Evolutionary conservation across 2,113 vertebrate species (phyloP).

Genomic region (Marmota monax): DNA sequence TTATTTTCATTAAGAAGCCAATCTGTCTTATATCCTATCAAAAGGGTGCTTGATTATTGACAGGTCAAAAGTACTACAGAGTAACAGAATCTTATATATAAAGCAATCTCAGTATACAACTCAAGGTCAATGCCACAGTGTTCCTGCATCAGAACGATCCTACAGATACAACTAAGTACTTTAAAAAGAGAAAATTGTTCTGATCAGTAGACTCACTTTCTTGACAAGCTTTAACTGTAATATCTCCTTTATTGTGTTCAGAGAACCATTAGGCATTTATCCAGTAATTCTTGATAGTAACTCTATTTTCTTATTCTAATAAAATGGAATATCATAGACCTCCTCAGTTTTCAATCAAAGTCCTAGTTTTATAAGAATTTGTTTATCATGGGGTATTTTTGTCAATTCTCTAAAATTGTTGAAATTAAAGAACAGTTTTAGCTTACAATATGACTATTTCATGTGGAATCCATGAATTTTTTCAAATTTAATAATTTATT

Average conservation of each 20-base stretch:
- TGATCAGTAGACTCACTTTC: background rate
- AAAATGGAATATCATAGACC: background rate
- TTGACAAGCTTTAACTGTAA: background rate
- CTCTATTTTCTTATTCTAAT: background rate
- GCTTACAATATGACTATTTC: background rate
- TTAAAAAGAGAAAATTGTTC: background rate
- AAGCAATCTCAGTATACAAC: background rate
- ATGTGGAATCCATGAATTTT: background rate
- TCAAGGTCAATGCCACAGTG: background rate
- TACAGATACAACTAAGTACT: background rate
- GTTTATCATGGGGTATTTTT: background rate
- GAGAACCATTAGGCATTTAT: background rate
- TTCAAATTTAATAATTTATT: conserved; percentile 37
- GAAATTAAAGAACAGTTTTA: conserved; percentile 8
- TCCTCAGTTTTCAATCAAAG: background rate
- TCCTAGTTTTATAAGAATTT: conserved; percentile 4
- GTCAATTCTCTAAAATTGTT: conserved; percentile 19
- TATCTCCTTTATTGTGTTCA: background rate
- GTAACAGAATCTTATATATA: background rate
- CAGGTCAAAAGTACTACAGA: background rate
- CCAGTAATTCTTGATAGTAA: background rate
- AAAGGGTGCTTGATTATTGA: background rate
- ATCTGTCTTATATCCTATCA: background rate
- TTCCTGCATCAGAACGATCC: background rate
- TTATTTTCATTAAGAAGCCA: conserved; percentile 29